Evolutionary conservation across 2,113 vertebrate genomes (phyloP), one percentile per base, ranked within the genome.

Genomic region (Alethe diademata): DNA sequence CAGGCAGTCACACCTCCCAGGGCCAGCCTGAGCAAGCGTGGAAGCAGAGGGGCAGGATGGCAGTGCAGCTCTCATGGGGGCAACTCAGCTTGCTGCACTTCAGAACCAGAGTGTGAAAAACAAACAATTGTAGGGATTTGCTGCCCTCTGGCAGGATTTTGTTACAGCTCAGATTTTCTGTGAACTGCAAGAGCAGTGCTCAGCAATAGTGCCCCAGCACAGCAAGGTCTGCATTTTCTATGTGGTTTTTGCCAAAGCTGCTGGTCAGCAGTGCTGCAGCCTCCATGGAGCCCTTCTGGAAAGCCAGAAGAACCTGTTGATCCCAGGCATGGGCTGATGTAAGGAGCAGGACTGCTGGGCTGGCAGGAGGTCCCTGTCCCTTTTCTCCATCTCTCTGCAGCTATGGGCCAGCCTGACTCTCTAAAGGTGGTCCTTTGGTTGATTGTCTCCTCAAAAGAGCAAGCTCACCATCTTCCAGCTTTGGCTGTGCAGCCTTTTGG

Each of bases 81-180:
- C 25, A n/a, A 19, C 42, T 50, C 60, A 47, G 15, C 25, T 31
- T 26, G 16, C 65, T 66, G 72, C 51, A 22, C 9, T 58, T 86
- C 26, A 71, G 24, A 84, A 54, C n/a, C 12, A 28, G 24, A 29
- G 5, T 8, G 20, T 13, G 42, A 31, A 47, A 78, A 29, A 17
- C 19, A 22, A 57, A 9, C 19, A 82, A 86, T 28, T 35, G 78
- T 70, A 76, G 84, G 50, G 74, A 73, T 95, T 91, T 96, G 89
- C 91, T 96, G 95, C 96, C 94, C 91, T 93, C 96, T 95, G 91
- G 50, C 94, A 97, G 87, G 58, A 70, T 58, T 91, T 90, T 75
- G 31, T 51, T 47, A 47, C 51, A 74, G 26, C 20, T 70, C 78
- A 50, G 36, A 19, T 86, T 92, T 65, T 54, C 54, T 84, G 64